Evolutionary conservation across 2,888 invertebrate genomes (phyloP).

Genomic region (Chaetoderma sp.): DNA sequence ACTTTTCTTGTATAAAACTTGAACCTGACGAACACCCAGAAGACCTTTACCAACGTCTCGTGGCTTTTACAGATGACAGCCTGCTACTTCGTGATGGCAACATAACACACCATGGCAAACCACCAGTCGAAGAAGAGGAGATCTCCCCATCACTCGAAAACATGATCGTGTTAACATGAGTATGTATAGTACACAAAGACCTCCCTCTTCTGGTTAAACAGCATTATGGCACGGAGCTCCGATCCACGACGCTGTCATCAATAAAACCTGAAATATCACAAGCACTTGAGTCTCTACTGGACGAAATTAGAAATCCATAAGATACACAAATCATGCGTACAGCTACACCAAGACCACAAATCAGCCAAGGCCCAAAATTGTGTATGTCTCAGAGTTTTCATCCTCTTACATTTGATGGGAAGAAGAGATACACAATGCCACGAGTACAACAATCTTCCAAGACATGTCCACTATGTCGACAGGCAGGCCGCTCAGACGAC

Average conservation of each 20-base stretch:
- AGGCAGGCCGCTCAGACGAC: no score
- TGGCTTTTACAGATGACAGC: conserved; percentile 36
- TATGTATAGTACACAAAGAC: conserved; percentile 14
- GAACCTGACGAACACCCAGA: conserved; percentile 35
- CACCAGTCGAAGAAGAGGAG: conserved; percentile 18
- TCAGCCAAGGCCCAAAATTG: no score
- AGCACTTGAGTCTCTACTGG: conserved; percentile 14
- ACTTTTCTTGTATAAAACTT: conserved; percentile 26
- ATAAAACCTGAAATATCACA: conserved; percentile 10
- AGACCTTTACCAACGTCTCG: conserved; percentile 34
- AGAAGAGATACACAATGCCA: no score
- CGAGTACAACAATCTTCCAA: no score
- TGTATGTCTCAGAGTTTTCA: no score
- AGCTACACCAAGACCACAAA: no score
- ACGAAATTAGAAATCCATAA: no score
- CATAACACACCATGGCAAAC: conserved; percentile 36
- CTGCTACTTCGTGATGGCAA: conserved; percentile 14
- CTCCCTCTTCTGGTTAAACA: conserved; percentile 18
- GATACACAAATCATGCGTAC: no score
- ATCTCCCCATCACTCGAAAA: conserved; percentile 26
- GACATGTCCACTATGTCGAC: no score
- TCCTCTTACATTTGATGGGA: no score
- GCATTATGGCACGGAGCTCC: background rate
- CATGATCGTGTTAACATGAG: conserved; percentile 18
- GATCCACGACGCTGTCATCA: background rate